Evolutionary conservation across 2,113 vertebrate genomes (phyloP).

Genomic region (Cathartes aura): DNA sequence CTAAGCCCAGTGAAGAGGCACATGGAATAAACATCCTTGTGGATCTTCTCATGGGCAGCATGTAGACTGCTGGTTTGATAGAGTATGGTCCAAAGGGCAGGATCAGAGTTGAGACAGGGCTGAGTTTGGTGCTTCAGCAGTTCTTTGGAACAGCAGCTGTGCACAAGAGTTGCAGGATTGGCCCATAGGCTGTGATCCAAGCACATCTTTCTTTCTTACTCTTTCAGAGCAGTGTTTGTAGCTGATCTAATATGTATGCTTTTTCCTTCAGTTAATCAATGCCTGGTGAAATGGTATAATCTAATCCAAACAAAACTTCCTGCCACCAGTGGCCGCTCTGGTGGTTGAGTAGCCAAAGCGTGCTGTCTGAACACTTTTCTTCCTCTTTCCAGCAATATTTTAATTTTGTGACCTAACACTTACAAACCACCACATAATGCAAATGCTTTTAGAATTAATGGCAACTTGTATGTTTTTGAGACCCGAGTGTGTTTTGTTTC

Average conservation of each 20-base stretch:
- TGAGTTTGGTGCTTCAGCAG: background rate
- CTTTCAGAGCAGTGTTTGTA: background rate
- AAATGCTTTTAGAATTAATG: background rate
- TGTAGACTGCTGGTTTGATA: background rate
- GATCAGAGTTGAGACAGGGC: background rate
- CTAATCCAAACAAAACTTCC: constrained; percentile 4
- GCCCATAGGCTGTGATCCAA: background rate
- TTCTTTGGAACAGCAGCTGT: background rate
- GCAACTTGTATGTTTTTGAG: background rate
- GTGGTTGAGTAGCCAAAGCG: background rate
- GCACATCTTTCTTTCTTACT: background rate
- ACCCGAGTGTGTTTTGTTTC: constrained; percentile 15
- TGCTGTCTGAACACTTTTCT: background rate
- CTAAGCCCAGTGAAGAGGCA: background rate
- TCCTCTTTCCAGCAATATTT: background rate
- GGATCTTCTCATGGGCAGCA: background rate
- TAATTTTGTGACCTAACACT: background rate
- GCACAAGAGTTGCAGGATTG: background rate
- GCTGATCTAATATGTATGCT: background rate
- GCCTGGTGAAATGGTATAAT: background rate
- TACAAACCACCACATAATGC: background rate
- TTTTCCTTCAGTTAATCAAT: background rate
- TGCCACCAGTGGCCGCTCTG: background rate
- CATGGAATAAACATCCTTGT: background rate
- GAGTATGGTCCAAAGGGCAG: background rate